phyloP scores from a whole-genome alignment of 2,797 vertebrate genomes.

The Molossus molossus region DNA sequence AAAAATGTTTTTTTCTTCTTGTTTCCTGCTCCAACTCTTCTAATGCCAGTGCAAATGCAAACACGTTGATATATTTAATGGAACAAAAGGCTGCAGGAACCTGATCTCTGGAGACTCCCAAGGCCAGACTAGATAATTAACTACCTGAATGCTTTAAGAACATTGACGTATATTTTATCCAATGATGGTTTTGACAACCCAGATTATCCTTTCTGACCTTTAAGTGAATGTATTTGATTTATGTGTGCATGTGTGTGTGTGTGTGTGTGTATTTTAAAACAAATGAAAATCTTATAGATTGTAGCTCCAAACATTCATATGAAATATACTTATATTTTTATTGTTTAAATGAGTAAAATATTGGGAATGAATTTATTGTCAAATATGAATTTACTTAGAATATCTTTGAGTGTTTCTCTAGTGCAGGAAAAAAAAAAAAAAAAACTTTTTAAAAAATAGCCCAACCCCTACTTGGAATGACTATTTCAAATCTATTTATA shows the following conservation, averaged over 20 bases:
- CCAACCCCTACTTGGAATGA: neutral
- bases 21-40: neutral
- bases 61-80: conserved; percentile 44
- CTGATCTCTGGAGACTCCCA: conserved; percentile 13
- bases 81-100: neutral
- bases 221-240: neutral
- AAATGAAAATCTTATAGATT: neutral
- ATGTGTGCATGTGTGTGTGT: neutral
- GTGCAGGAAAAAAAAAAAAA: neutral
- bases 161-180: conserved; percentile 17
- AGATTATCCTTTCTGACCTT: conserved; percentile 13
- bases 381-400: neutral
- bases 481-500: neutral
- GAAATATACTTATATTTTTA: neutral
- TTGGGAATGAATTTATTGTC: neutral
- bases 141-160: neutral
- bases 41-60: neutral
- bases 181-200: neutral
- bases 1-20: neutral
- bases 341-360: conserved; percentile 11
- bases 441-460: neutral
- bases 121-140: conserved; percentile 43
- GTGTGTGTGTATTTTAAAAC: neutral
- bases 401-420: neutral
- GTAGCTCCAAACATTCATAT: neutral